Evolutionary conservation across 2,888 invertebrate genomes (phyloP), one percentile per base, ranked within the genome.

Genomic region (Elaeidobius kamerunicus): DNA sequence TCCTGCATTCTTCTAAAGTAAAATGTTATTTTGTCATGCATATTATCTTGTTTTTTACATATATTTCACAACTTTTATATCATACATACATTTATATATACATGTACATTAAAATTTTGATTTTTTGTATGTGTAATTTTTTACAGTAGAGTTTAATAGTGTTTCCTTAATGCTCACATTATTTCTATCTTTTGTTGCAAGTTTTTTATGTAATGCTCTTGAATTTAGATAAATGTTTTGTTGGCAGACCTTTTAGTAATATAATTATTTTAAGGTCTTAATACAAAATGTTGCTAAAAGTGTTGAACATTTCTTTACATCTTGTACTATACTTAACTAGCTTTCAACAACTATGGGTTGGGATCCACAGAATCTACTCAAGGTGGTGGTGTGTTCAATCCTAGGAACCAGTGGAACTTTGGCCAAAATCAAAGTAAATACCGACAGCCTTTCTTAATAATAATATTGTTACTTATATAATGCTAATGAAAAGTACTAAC

Each of bases 321-420:
- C 49, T 42, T 54, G 35, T 54, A 54, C 48, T 54, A 48, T 53
- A 54, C 54, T 45, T 52, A 42, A 55, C 43, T 55, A 67, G 75
- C 77, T 76, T 78, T 74, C 78, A 73, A 76, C 59, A 76, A 76
- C 78, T 77, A 76, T 75, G 76, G 77, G 66, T 70, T 73, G 70
- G 70, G 69, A 65, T 69, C 72, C 59, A 67, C 69, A 66, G 70
- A 69, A 63, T 75, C 75, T 72, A 74, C 76, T 73, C 76, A 76
- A 75, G 78, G 78, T 78, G 76, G 76, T 77, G 76, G 78, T 76
- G 75, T 76, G 73, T 70, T 74, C 72, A 75, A 76, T 67, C 65
- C 68, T 70, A 61, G 63, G 65, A 70, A 69, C 62, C 71, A 71
- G 60, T 73, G 73, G 73, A 72, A 69, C 65, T 67, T 67, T 67